Evolutionary conservation across 2,113 vertebrate species (phyloP).

Genomic region (Sminthopsis crassicaudata): DNA sequence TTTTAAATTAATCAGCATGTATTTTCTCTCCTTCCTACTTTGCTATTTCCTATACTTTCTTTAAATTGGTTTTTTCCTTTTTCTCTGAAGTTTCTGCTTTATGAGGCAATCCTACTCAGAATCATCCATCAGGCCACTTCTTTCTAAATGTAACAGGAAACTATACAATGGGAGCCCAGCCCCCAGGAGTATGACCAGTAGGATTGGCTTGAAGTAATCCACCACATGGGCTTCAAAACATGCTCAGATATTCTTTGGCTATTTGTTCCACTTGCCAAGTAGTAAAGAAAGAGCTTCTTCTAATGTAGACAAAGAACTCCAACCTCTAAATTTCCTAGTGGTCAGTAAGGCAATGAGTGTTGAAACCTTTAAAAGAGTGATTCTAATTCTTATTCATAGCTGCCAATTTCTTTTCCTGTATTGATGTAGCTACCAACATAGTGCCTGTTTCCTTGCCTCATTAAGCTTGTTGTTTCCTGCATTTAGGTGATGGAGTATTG

Average conservation of each 20-base stretch:
- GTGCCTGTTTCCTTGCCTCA: neutral
- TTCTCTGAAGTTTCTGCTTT: neutral
- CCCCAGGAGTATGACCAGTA: neutral
- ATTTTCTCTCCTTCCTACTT: neutral
- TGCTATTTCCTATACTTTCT: neutral
- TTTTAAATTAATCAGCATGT: neutral
- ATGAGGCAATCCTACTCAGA: neutral
- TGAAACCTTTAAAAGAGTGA: neutral
- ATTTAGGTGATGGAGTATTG: neutral
- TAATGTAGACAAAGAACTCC: neutral
- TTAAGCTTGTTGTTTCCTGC: neutral
- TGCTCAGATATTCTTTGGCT: neutral
- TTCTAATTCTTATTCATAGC: neutral
- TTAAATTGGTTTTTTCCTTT: neutral
- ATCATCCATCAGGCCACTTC: neutral
- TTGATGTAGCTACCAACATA: neutral
- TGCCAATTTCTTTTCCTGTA: neutral
- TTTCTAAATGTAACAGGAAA: neutral
- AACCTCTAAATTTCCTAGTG: neutral
- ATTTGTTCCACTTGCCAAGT: neutral
- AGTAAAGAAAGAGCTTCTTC: neutral
- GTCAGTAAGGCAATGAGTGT: neutral
- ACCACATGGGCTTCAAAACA: neutral
- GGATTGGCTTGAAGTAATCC: neutral
- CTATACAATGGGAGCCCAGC: neutral